These are phyloP conservation scores for Onychomys arenicola DNA, from an alignment of 2,797 vertebrate species.

Conservation along the genomic window DNA sequence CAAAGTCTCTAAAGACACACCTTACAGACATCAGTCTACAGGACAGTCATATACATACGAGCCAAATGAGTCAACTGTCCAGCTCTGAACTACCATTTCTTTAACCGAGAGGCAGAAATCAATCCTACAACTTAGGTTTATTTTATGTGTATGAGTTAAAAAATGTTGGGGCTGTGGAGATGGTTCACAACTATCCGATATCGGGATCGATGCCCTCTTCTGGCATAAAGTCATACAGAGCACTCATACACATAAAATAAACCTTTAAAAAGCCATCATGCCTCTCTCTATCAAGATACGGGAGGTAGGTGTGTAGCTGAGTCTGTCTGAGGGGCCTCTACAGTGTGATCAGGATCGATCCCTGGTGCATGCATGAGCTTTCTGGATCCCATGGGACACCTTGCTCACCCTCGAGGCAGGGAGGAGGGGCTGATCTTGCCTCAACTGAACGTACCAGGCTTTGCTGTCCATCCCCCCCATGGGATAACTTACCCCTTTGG, in stretches of 20 bases:
- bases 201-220: background rate
- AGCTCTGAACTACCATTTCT: background rate
- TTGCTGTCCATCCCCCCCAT: no score
- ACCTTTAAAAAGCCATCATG: background rate
- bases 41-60: conserved; percentile 8
- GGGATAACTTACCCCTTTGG: no score
- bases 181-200: background rate
- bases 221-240: background rate
- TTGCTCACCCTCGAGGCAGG: no score
- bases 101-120: background rate
- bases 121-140: background rate
- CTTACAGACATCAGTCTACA: background rate
- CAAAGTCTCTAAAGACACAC: background rate
- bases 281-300: no score
- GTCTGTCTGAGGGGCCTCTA: no score
- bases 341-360: no score
- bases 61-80: background rate
- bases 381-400: no score
- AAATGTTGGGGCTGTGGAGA: background rate
- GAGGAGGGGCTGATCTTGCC: no score
- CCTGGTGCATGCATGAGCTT: no score
- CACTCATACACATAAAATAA: background rate
- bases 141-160: no score
- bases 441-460: no score
- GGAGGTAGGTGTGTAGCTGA: no score